Conservation (phyloP, 2,113 vertebrate species). For the Verasper variegatus region DNA sequence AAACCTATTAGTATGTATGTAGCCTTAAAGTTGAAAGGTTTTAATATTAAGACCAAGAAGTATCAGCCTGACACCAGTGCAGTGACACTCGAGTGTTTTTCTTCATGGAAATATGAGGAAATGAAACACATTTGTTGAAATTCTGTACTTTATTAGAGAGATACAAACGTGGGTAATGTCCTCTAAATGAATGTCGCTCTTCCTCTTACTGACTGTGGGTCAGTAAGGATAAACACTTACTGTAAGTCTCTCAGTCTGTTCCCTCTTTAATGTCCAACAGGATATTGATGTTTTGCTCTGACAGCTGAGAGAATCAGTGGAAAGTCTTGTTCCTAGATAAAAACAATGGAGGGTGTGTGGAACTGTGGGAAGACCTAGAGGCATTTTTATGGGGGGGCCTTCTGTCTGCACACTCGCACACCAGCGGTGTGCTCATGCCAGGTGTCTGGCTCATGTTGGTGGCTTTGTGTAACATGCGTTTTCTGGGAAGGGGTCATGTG, state of each 20-base stretch:
- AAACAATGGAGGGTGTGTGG: slow-evolving; percentile 58
- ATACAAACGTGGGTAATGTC: not conserved
- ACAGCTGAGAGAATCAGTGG: slow-evolving; percentile 39
- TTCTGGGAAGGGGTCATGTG: slow-evolving; percentile 56
- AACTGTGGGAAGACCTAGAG: slow-evolving; percentile 14
- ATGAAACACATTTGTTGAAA: not conserved
- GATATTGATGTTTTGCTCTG: slow-evolving; percentile 50
- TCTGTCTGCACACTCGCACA: not conserved
- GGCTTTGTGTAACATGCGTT: slow-evolving; percentile 14
- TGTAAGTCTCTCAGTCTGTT: slow-evolving; percentile 27
- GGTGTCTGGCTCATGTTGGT: slow-evolving; percentile 41
- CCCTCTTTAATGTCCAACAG: slow-evolving; percentile 40
- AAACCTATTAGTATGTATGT: not conserved
- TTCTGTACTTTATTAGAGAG: not conserved
- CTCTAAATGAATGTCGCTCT: not conserved
- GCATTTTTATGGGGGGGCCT: not conserved
- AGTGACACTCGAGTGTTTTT: not conserved
- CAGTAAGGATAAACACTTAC: slow-evolving; percentile 28
- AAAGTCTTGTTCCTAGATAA: slow-evolving; percentile 25
- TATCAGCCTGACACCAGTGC: not conserved
- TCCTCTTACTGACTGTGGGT: not conserved
- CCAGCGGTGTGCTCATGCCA: slow-evolving; percentile 16
- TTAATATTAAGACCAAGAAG: not conserved
- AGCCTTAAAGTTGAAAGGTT: not conserved
- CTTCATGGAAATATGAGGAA: not conserved